Evolutionary conservation across 2,797 vertebrate species (phyloP).

Genomic region (Karalla daura): DNA sequence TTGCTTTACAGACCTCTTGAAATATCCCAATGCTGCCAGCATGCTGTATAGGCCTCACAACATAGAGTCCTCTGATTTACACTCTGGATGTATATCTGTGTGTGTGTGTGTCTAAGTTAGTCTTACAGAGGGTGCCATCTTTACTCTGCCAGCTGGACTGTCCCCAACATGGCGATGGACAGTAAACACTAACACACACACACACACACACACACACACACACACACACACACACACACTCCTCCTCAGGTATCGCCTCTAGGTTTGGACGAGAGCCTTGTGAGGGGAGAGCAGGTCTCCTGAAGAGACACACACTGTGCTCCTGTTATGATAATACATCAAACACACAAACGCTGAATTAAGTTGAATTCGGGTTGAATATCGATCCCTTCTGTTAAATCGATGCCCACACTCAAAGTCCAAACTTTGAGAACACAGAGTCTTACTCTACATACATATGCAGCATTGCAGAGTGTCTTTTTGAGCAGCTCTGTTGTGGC

Average conservation of each 20-base stretch:
- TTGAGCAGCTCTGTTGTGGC: neutral
- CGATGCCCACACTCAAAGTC: neutral
- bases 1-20: conserved; percentile 3
- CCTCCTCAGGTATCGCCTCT: conserved; percentile 48
- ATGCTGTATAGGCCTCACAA: conserved; percentile 14
- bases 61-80: conserved; percentile 34
- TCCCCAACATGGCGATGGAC: conserved; percentile 53
- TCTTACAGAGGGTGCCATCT: conserved; percentile 18
- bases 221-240: neutral
- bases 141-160: conserved; percentile 59
- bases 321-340: neutral
- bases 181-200: conserved; percentile 27
- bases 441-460: neutral
- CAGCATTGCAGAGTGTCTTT: too few relatives aligned
- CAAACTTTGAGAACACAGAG: neutral
- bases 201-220: neutral
- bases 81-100: conserved; percentile 23
- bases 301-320: conserved; percentile 37
- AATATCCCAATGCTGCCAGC: conserved; percentile 11
- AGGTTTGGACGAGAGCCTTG: conserved; percentile 48
- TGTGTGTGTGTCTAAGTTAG: conserved; percentile 3
- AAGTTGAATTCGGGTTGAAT: neutral
- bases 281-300: conserved; percentile 30
- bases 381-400: neutral
- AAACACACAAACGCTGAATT: conserved; percentile 4